A percentile compares a stretch with the other conserved stretches of the same genome.
These are phyloP conservation scores for Temnothorax rugatulus DNA, from an alignment of 2,888 invertebrate genomes.

Conservation along the genomic window DNA sequence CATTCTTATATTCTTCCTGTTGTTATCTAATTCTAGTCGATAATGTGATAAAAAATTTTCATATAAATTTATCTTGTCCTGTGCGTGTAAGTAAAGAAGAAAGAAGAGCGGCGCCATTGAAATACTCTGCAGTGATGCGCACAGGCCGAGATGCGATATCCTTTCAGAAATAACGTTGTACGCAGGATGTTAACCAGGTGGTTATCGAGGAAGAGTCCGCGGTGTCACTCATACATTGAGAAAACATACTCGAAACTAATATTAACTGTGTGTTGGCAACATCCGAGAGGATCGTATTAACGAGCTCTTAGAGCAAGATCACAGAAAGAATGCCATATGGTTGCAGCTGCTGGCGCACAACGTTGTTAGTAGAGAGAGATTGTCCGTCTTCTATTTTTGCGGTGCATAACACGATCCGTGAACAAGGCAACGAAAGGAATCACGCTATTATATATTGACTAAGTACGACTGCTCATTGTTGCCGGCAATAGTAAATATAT, in stretches of 20 bases:
- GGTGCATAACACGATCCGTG: conserved; percentile 64
- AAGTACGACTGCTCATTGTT: background rate
- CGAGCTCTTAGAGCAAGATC: conserved; percentile 85
- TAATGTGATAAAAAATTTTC: conserved; percentile 16
- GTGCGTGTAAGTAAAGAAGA: conserved; percentile 9
- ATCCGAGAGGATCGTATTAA: conserved; percentile 84
- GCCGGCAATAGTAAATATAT: background rate
- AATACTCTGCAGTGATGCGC: background rate
- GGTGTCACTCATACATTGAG: conserved; percentile 79
- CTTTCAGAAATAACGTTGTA: conserved; percentile 64
- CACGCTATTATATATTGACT: conserved; percentile 41
- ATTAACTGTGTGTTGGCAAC: conserved; percentile 85
- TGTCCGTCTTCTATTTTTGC: conserved; percentile 75
- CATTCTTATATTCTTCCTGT: background rate
- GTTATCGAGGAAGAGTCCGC: conserved; percentile 53
- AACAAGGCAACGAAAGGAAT: conserved; percentile 52
- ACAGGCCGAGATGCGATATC: conserved; percentile 39
- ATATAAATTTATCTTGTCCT: background rate
- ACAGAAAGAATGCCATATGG: conserved; percentile 84
- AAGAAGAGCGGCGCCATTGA: conserved; percentile 16
- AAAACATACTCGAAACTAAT: conserved; percentile 85
- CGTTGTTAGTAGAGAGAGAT: conserved; percentile 73
- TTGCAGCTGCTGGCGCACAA: conserved; percentile 82
- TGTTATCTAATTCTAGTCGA: background rate
- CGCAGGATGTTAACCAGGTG: conserved; percentile 64